Evolutionary conservation across 2,113 vertebrate genomes (phyloP).

Genomic region (Eubucco bourcierii): DNA sequence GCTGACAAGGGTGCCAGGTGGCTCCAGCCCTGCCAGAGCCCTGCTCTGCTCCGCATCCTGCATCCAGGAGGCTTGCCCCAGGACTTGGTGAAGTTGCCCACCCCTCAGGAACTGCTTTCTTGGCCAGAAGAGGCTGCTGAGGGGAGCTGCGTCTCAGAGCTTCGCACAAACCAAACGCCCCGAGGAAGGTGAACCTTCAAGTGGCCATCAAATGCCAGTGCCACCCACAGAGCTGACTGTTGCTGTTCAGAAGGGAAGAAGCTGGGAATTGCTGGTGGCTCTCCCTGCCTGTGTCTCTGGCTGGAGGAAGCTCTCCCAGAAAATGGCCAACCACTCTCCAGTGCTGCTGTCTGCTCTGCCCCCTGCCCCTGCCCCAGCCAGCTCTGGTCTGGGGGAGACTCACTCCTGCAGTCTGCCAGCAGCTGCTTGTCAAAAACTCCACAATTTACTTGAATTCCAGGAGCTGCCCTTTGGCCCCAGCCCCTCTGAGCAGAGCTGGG

Average conservation of each 20-base stretch:
- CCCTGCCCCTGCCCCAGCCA: neutral
- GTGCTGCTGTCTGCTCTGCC: slow-evolving; percentile 9
- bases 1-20: neutral
- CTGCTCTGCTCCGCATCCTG: neutral
- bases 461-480: neutral
- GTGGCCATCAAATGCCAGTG: neutral
- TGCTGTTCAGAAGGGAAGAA: neutral
- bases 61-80: neutral
- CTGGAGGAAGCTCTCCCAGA: slow-evolving; percentile 37
- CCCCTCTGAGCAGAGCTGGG: neutral
- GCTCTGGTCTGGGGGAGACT: neutral
- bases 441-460: neutral
- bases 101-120: neutral
- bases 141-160: neutral
- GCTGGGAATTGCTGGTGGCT: slow-evolving; percentile 9
- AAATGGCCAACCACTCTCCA: neutral
- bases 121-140: neutral
- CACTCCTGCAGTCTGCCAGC: neutral
- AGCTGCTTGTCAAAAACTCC: neutral
- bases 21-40: neutral
- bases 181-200: neutral
- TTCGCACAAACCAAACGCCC: neutral
- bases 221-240: neutral
- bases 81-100: neutral
- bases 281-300: slow-evolving; percentile 16